Evolutionary conservation across 2,888 invertebrate genomes (phyloP), one percentile per base, ranked within the genome.

Genomic region (Cosmorhoe ocellata): DNA sequence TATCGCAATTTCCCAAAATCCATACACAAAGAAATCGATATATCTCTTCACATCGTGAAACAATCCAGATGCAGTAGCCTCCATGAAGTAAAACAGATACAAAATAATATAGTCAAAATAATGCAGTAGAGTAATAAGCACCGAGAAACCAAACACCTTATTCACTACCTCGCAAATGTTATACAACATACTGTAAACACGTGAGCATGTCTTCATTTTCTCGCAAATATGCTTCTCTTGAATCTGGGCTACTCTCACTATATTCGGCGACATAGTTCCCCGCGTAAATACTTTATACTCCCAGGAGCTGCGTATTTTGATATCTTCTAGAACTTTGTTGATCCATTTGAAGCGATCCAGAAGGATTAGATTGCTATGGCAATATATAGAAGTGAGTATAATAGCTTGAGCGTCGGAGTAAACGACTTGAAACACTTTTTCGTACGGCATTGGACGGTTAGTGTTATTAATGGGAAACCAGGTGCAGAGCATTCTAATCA

Each of bases 31-130:
- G 36, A 84, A 83, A 24, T 73, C 60, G 0, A 73, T 45, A 42
- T 81, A 86, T 58, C 64, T 72, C 3, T 63, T 58, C 7, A 71
- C 34, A 38, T 85, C 78, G 6, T 76, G 74, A 26, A 80, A 82
- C 40, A 84, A 61, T 0, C 84, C 79, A 0, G 75, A 68, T 0
- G 83, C 81, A 0, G 82, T 84, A 3, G 83, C 86, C 55, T 85
- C 86, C 84, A 86, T 82, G 28, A 86, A 79, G 56, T 85, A 85
- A 57, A 82, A 85, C 51, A 79, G 63, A 46, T 84, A 77, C 32
- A 85, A 50, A 18, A 80, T 66, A 6, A 80, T 69, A 9, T 67
- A 65, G 8, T 69, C 54, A 0, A 79, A 55, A 32, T 66, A 71
- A 7, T 73, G 31, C 0, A 72, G 31, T 59, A 79, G 64, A 0